Evolutionary conservation across 2,113 vertebrate genomes (phyloP).

Genomic region (Oenanthe melanoleuca): DNA sequence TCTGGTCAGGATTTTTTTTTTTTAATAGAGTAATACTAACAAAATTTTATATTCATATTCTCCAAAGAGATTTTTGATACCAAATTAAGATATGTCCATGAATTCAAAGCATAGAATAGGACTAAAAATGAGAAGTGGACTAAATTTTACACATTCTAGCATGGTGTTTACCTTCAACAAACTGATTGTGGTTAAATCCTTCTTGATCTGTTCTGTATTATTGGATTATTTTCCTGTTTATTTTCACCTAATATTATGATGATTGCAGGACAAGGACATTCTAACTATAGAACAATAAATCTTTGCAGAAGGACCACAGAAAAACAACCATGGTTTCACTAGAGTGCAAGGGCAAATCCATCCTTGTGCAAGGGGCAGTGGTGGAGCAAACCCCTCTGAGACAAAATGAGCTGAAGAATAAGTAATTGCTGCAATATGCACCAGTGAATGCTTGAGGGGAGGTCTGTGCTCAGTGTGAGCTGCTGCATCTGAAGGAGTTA

Average conservation of each 20-base stretch:
- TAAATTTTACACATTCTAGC: not conserved
- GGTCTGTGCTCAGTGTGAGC: not conserved
- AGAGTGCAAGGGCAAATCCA: not conserved
- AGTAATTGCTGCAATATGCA: accelerated
- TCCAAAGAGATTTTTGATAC: not conserved
- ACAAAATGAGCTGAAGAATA: not conserved
- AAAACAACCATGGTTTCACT: not conserved
- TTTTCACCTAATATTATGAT: not conserved
- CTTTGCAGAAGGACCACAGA: not conserved
- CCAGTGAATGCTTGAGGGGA: not conserved
- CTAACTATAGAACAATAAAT: not conserved
- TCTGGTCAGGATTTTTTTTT: not conserved
- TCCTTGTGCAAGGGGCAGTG: not conserved
- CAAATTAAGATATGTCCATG: not conserved
- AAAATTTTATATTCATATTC: not conserved
- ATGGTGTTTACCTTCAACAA: not conserved
- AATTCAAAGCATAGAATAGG: not conserved
- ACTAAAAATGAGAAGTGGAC: not conserved
- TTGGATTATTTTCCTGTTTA: not conserved
- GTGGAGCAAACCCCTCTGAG: not conserved
- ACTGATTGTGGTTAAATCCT: not conserved
- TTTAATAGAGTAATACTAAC: not conserved
- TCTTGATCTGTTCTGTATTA: not conserved
- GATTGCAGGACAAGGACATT: not conserved
- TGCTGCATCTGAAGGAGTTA: not conserved